These are phyloP conservation scores for Graptemys geographica DNA, from an alignment of 2,797 vertebrate genomes.

Conservation along the genomic window DNA sequence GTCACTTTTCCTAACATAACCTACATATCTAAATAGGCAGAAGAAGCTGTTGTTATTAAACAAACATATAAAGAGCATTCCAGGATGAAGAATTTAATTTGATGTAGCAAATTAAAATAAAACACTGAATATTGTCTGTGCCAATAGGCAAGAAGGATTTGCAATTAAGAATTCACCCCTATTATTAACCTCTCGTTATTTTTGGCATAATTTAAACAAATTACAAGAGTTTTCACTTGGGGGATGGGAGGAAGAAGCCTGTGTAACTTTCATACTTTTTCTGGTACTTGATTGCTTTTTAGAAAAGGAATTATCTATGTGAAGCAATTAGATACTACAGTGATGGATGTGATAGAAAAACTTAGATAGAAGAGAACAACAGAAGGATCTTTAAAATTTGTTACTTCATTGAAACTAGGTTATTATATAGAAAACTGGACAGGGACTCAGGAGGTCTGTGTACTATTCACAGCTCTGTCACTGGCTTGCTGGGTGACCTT, in stretches of 20 bases:
- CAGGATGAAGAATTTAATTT: conserved; percentile 69
- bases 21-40: conserved; percentile 39
- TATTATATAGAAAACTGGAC: neutral
- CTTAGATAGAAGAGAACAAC: neutral
- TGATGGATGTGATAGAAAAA: neutral
- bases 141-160: conserved; percentile 56
- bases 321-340: neutral
- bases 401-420: neutral
- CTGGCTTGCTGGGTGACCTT: neutral
- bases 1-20: conserved; percentile 51
- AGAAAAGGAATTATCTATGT: neutral
- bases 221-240: conserved; percentile 16
- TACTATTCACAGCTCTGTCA: neutral
- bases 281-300: neutral
- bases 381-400: neutral
- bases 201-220: conserved; percentile 64
- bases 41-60: conserved; percentile 49
- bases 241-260: neutral
- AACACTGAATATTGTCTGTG: conserved; percentile 58
- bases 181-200: conserved; percentile 69
- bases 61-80: conserved; percentile 54
- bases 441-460: neutral
- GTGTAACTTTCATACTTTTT: neutral
- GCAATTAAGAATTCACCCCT: conserved; percentile 64
- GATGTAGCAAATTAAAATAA: conserved; percentile 72